A percentile compares a stretch with the other conserved stretches of the same genome.
Evolutionary conservation across 1,140 invertebrate genomes (phyloP).

Genomic region (Cydia fagiglandana): DNA sequence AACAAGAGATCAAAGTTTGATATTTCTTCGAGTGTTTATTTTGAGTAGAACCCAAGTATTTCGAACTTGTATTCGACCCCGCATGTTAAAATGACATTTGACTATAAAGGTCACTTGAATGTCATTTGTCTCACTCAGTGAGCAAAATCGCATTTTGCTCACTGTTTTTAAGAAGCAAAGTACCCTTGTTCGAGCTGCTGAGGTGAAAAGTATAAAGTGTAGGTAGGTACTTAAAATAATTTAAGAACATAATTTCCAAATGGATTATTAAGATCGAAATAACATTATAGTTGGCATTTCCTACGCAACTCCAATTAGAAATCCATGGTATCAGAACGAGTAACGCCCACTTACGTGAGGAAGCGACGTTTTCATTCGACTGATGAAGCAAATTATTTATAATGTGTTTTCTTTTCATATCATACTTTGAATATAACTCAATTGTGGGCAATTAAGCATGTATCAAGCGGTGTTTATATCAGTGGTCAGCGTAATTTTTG

Average conservation of each 20-base stretch:
- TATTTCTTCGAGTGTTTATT: no score
- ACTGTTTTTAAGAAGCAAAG: no score
- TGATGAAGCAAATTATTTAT: conserved; percentile 10
- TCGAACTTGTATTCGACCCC: no score
- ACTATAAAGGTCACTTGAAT: no score
- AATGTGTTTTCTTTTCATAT: conserved; percentile 7
- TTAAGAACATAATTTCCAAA: neutral
- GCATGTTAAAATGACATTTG: no score
- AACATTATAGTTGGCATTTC: neutral
- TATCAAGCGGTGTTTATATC: conserved; percentile 25
- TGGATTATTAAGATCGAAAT: neutral
- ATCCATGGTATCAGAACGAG: conserved; percentile 21
- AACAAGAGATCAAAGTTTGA: no score
- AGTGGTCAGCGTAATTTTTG: conserved; percentile 28
- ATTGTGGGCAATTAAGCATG: conserved; percentile 1
- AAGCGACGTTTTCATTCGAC: conserved; percentile 6
- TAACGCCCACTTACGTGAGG: conserved; percentile 24
- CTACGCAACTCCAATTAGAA: conserved; percentile 16
- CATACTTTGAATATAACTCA: neutral
- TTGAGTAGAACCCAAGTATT: no score
- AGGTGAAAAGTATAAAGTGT: no score
- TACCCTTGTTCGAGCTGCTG: no score
- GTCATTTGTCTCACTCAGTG: no score
- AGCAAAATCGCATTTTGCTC: no score
- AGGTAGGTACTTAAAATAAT: no score